Conservation (phyloP, 2,797 vertebrate genomes). For the Vespertilio murinus region DNA sequence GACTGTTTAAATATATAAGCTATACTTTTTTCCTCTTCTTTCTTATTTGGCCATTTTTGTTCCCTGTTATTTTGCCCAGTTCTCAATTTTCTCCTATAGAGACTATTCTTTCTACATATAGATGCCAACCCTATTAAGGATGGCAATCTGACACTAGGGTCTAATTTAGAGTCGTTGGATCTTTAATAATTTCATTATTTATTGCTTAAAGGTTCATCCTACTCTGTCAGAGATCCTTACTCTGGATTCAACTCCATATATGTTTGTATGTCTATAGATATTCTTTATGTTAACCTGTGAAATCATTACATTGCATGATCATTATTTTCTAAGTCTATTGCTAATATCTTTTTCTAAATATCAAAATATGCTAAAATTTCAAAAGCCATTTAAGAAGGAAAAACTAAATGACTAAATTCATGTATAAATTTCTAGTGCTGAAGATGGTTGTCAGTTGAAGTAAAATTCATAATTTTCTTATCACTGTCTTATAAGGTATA, state of each 20-base stretch:
- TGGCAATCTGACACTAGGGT: background rate
- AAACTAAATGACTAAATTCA: constrained; percentile 11
- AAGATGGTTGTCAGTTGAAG: constrained; percentile 11
- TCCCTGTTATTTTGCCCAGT: background rate
- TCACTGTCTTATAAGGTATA: background rate
- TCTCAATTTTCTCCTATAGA: background rate
- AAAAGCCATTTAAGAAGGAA: background rate
- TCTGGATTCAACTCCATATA: background rate
- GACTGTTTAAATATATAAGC: background rate
- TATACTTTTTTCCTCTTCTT: background rate
- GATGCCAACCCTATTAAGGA: background rate
- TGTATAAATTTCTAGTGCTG: constrained; percentile 1
- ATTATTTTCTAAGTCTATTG: constrained; percentile 9
- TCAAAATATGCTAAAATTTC: constrained; percentile 41
- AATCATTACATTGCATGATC: background rate
- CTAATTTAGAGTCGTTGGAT: background rate
- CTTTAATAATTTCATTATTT: constrained; percentile 2
- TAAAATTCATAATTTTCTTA: constrained; percentile 30
- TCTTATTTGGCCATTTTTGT: background rate
- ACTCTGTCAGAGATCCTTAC: background rate
- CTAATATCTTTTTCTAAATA: constrained; percentile 47
- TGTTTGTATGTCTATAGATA: constrained; percentile 14
- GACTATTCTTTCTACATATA: background rate
- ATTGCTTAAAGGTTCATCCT: background rate
- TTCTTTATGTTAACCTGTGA: background rate